phyloP scores from a whole-genome alignment of 92 coral and sea anemone species.

The Porites cylindrica region DNA sequence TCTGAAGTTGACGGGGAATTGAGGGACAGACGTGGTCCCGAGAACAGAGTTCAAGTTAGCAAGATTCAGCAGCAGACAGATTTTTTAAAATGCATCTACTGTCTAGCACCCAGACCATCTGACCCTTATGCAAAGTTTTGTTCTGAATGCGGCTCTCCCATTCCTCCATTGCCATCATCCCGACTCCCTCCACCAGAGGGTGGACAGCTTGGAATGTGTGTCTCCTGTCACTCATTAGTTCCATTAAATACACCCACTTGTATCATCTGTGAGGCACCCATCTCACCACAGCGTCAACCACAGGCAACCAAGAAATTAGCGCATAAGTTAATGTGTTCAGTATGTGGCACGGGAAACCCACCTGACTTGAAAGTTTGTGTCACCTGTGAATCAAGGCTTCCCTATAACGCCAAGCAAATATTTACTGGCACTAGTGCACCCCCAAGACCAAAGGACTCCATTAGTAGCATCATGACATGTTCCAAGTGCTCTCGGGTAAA shows the following conservation, averaged over 20 bases:
- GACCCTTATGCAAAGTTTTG: constrained; percentile 98
- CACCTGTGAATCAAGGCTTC: constrained; percentile 90
- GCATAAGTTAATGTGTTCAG: constrained; percentile 85
- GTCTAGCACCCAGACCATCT: constrained; percentile 97
- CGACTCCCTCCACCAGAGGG: constrained; percentile 96
- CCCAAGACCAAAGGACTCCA: constrained; percentile 87
- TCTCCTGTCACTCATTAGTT: constrained; percentile 96
- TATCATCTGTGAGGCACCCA: constrained; percentile 93
- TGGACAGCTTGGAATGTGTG: constrained; percentile 95
- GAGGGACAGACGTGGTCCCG: constrained; percentile 59
- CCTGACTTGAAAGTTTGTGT: constrained; percentile 90
- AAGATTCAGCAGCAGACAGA: constrained; percentile 87
- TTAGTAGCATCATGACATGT: constrained; percentile 88
- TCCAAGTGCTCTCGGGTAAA: constrained; percentile 95
- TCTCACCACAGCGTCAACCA: constrained; percentile 96
- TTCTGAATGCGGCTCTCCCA: constrained; percentile 94
- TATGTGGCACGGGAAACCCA: constrained; percentile 97
- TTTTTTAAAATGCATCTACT: constrained; percentile 90
- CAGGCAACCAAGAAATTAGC: constrained; percentile 85
- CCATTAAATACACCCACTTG: constrained; percentile 94
- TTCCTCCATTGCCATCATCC: constrained; percentile 86
- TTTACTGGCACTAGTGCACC: constrained; percentile 88
- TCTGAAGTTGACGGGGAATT: constrained; percentile 63
- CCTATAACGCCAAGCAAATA: constrained; percentile 89
- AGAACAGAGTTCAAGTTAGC: constrained; percentile 70